phyloP scores from a whole-genome alignment of 2,888 invertebrate genomes.

The Hemicrepidius hirtus region DNA sequence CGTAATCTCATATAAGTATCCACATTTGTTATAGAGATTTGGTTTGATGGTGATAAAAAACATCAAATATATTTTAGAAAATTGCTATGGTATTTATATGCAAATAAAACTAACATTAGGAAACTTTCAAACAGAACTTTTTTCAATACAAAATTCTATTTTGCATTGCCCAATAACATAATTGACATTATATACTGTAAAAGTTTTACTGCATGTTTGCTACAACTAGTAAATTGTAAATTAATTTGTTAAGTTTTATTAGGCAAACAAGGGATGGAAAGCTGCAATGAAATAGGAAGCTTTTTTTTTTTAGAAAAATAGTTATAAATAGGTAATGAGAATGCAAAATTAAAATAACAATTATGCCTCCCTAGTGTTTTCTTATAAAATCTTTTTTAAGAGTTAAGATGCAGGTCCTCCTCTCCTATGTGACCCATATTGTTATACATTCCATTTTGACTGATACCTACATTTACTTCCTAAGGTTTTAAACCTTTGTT shows the following conservation, averaged over 20 bases:
- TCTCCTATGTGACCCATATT: background rate
- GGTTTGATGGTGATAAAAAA: background rate
- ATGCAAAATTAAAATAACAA: background rate
- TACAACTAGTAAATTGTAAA: background rate
- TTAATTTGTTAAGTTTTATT: background rate
- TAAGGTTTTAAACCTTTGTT: background rate
- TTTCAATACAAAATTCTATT: too few relatives aligned
- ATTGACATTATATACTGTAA: too few relatives aligned
- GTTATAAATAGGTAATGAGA: constrained; percentile 13
- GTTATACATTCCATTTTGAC: constrained; percentile 18
- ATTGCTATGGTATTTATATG: too few relatives aligned
- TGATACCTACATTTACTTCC: background rate
- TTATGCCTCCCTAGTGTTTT: background rate
- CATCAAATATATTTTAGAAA: too few relatives aligned
- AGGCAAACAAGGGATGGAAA: too few relatives aligned
- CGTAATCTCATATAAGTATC: constrained; percentile 1
- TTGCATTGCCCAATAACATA: constrained; percentile 9
- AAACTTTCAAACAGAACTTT: too few relatives aligned
- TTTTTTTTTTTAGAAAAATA: too few relatives aligned
- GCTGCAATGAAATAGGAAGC: too few relatives aligned
- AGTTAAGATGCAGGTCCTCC: background rate
- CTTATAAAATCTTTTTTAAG: background rate
- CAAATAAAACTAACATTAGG: too few relatives aligned
- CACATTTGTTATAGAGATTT: background rate
- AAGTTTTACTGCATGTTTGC: too few relatives aligned